These are phyloP conservation scores for Hassar affinis DNA, from an alignment of 2,113 vertebrate species.

Conservation along the genomic window DNA sequence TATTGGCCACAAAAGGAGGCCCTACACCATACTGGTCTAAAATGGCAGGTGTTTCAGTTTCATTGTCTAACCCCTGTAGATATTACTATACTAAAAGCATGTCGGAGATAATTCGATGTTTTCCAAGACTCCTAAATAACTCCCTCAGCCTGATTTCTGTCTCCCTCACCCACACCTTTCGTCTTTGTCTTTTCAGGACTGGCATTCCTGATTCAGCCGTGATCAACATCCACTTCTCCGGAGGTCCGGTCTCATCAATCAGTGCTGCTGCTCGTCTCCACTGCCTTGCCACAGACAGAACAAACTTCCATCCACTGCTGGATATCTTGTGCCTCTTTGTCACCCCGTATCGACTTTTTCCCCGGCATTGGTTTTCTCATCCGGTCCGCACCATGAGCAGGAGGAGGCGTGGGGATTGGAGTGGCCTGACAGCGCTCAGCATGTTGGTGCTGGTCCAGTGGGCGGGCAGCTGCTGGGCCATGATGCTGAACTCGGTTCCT, in stretches of 20 bases:
- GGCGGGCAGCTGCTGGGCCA: slow-evolving; percentile 40
- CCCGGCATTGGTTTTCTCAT: slow-evolving; percentile 14
- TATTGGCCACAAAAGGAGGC: no score
- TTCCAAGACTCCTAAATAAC: neutral
- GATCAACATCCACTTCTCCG: slow-evolving; percentile 22
- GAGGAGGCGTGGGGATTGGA: slow-evolving; percentile 35
- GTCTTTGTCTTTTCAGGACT: slow-evolving; percentile 25
- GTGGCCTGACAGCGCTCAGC: slow-evolving; percentile 37
- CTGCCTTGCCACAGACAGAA: slow-evolving; percentile 1
- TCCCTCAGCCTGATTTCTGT: neutral
- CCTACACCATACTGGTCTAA: no score
- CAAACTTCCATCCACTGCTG: neutral
- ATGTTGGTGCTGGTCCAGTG: slow-evolving; percentile 48
- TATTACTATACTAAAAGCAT: neutral
- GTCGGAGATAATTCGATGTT: neutral
- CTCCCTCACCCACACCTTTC: slow-evolving; percentile 5
- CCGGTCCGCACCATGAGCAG: slow-evolving; percentile 45
- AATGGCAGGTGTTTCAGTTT: no score
- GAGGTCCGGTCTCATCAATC: slow-evolving; percentile 31
- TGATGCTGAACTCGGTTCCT: slow-evolving; percentile 46
- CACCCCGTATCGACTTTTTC: slow-evolving; percentile 26
- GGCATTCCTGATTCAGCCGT: slow-evolving; percentile 31
- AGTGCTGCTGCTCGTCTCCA: neutral
- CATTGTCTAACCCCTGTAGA: no score
- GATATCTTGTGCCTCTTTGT: slow-evolving; percentile 29